Evolutionary conservation across 2,113 vertebrate species (phyloP), one percentile per base, ranked within the genome.

Genomic region (Paradisaea rubra): DNA sequence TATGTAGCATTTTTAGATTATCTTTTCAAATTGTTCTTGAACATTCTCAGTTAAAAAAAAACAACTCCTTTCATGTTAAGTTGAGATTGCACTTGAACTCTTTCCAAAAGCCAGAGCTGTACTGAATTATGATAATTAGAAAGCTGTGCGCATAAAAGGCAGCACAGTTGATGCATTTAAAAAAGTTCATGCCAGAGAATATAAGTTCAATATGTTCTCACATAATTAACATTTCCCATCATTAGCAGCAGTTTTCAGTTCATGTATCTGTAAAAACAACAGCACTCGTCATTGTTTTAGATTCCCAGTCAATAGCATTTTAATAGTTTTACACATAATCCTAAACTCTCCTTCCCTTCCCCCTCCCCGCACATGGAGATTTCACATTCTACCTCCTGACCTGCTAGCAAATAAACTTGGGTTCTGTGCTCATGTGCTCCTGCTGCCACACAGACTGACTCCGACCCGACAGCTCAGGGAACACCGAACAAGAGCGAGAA

Each of bases 51-150:
- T 95, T 92, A 53, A 82, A 82, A 66, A 86, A 49, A 31, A n/a
- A 4, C 8, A 87, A 15, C 71, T 89, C 95, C 96, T 98, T 98
- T 98, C 97, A 98, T 98, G 96, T 97, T 97, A 98, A 97, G 95
- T 97, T 97, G 96, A 97, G 97, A 98, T 97, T 98, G 91, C 93
- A 97, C 96, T 98, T 98, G 97, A 98, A 98, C 93, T 92, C 81
- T 41, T 97, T 97, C 98, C 98, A 97, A 98, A 97, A 97, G 93
- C 86, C 86, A 65, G 97, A 97, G 96, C 97, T 97, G 97, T 92
- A 97, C 94, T 97, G 96, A 98, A 98, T 98, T 98, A 98, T 97
- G 96, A 98, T 98, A 98, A 98, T 98, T 98, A 98, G 97, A 98
- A 98, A 97, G 97, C 97, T 97, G 97, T 98, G 97, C 69, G 93